Evolutionary conservation across 2,888 invertebrate species (phyloP).

Genomic region (Lycophotia porphyrea): DNA sequence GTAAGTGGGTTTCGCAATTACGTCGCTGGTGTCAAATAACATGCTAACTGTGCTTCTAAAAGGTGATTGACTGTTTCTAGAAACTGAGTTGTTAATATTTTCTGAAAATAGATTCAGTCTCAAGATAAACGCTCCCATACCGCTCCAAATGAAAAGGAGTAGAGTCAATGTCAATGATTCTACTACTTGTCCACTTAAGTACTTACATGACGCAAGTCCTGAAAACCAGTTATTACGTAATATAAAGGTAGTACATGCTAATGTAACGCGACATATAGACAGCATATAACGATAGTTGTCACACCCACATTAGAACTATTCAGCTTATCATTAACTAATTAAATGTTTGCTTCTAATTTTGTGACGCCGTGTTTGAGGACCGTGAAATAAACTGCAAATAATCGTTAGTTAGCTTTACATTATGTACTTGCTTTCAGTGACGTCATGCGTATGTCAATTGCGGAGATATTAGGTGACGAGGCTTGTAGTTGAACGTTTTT

Average conservation of each 20-base stretch:
- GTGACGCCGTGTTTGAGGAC: slow-evolving; percentile 29
- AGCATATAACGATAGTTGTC: slow-evolving; percentile 61
- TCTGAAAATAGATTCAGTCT: background rate
- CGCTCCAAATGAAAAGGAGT: background rate
- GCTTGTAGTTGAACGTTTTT: slow-evolving; percentile 1
- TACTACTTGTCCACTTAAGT: background rate
- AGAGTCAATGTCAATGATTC: background rate
- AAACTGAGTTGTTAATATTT: background rate
- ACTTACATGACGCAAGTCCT: background rate
- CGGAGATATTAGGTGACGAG: slow-evolving; percentile 38
- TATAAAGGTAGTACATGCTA: slow-evolving; percentile 34
- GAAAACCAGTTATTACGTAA: slow-evolving; percentile 8
- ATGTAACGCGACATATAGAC: slow-evolving; percentile 41
- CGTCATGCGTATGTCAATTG: slow-evolving; percentile 58
- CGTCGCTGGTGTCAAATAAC: background rate
- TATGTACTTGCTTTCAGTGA: slow-evolving; percentile 37
- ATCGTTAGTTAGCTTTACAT: slow-evolving; percentile 25
- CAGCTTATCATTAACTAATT: slow-evolving; percentile 54
- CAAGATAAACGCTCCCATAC: background rate
- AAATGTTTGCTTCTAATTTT: slow-evolving; percentile 36
- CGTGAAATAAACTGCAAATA: slow-evolving; percentile 43
- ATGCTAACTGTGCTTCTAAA: background rate
- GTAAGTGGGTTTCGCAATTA: background rate
- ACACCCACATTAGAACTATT: slow-evolving; percentile 62
- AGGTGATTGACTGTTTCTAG: background rate